Conservation (phyloP, 2,113 vertebrate species). For the Melozone crissalis region DNA sequence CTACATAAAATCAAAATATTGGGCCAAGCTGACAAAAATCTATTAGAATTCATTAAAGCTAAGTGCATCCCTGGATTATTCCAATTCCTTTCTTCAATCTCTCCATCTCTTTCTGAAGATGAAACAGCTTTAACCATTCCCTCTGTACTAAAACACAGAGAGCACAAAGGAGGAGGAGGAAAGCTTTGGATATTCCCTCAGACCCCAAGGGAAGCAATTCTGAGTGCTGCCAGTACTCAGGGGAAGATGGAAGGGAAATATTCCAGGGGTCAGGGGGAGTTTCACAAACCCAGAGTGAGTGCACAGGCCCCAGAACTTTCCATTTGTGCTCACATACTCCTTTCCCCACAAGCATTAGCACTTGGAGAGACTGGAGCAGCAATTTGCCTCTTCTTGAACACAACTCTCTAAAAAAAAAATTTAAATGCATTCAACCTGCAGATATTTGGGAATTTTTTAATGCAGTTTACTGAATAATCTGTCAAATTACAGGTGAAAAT, state of each 20-base stretch:
- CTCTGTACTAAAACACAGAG: background rate
- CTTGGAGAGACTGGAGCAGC: constrained; percentile 1
- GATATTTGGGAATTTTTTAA: background rate
- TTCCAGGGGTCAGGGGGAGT: background rate
- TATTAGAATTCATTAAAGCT: background rate
- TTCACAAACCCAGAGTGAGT: background rate
- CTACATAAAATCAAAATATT: background rate
- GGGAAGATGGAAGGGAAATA: constrained; percentile 18
- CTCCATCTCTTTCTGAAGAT: background rate
- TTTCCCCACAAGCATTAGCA: background rate
- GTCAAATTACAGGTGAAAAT: background rate
- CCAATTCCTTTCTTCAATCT: background rate
- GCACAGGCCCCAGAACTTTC: background rate
- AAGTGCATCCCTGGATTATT: background rate
- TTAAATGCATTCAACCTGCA: background rate
- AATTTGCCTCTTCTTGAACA: background rate
- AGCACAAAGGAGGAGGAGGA: background rate
- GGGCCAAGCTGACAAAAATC: background rate
- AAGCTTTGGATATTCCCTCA: background rate
- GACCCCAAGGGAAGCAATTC: background rate
- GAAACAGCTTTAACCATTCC: background rate
- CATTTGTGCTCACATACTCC: background rate
- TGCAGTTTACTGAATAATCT: background rate
- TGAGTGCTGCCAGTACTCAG: background rate
- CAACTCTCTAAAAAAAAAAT: background rate